These are phyloP conservation scores for Pseudochromis fuscus DNA, from an alignment of 2,797 vertebrate species.

Conservation along the genomic window DNA sequence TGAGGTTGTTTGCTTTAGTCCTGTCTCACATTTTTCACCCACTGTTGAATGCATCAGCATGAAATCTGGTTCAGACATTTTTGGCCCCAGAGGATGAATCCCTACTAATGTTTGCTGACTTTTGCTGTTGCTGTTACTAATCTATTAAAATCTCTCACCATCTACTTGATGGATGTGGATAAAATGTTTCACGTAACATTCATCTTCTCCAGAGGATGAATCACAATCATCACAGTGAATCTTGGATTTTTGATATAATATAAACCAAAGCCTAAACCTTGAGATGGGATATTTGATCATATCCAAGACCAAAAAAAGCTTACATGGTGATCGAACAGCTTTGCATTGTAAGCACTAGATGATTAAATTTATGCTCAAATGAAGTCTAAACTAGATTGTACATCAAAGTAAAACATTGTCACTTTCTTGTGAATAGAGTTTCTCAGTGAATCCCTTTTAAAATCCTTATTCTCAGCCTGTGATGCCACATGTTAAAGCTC, in stretches of 20 bases:
- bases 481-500: neutral
- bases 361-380: neutral
- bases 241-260: neutral
- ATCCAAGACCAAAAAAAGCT: too few species aligned
- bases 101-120: neutral
- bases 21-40: too few species aligned
- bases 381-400: neutral
- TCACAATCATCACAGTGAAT: neutral
- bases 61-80: neutral
- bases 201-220: neutral
- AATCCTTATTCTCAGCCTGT: neutral
- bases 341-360: neutral
- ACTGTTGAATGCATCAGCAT: neutral
- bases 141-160: neutral
- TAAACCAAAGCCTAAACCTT: neutral
- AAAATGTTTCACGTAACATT: constrained; percentile 10
- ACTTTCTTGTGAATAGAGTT: neutral
- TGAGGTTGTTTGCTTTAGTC: too few species aligned
- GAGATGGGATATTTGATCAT: neutral
- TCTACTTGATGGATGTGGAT: neutral
- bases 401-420: neutral
- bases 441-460: neutral
- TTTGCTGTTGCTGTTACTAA: neutral
- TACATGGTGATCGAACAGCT: neutral
- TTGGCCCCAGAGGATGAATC: neutral